Conservation (phyloP, 1,140 invertebrate genomes). For the Bombus haemorrhoidalis region DNA sequence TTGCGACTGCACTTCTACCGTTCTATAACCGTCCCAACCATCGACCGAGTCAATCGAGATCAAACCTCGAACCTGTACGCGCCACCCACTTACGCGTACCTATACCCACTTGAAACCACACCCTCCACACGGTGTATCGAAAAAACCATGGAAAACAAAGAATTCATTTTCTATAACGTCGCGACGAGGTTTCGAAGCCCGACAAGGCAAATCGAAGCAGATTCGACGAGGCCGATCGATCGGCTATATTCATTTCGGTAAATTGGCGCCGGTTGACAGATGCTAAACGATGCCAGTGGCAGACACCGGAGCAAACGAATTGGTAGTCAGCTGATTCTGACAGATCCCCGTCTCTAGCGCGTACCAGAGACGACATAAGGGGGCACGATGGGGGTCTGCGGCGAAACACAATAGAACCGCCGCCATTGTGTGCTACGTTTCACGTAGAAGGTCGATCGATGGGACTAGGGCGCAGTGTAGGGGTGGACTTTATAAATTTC, state of each 20-base stretch:
- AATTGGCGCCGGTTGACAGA: conserved; percentile 55
- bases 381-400: conserved; percentile 2
- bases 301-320: conserved; percentile 49
- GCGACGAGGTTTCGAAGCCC: neutral
- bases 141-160: neutral
- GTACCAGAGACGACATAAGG: neutral
- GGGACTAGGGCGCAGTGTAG: neutral
- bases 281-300: conserved; percentile 39
- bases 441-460: conserved; percentile 54
- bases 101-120: neutral
- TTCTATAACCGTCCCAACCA: neutral
- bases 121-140: neutral
- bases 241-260: conserved; percentile 27
- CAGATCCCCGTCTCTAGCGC: conserved; percentile 51
- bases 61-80: neutral
- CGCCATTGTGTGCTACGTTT: conserved; percentile 48
- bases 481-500: conserved; percentile 30
- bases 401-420: conserved; percentile 50
- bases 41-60: neutral
- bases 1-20: neutral
- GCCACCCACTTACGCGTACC: neutral
- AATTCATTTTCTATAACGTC: neutral
- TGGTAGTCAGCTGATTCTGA: conserved; percentile 70
- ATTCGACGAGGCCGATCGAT: conserved; percentile 29
- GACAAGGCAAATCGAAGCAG: neutral